Evolutionary conservation across 2,797 vertebrate species (phyloP).

Genomic region (Masticophis lateralis): DNA sequence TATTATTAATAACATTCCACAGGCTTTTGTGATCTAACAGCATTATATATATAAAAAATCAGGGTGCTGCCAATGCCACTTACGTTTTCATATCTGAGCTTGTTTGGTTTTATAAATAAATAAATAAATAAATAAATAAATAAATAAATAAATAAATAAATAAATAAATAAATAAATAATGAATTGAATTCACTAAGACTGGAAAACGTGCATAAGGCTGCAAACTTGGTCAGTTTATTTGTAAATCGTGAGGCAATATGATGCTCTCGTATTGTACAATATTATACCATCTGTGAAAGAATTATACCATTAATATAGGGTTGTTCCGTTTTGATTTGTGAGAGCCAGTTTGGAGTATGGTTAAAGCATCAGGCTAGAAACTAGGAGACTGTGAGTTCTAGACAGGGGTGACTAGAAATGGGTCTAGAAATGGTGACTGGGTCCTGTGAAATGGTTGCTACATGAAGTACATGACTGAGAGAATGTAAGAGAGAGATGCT

Average conservation of each 20-base stretch:
- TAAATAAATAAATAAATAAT: no score
- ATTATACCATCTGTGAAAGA: not conserved
- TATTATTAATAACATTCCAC: constrained; percentile 30
- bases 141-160: no score
- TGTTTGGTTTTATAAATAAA: not conserved
- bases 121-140: no score
- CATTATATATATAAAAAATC: constrained; percentile 29
- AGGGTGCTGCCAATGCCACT: constrained; percentile 37
- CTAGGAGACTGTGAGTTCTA: not conserved
- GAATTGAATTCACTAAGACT: not conserved
- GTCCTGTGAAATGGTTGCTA: not conserved
- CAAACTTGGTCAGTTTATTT: not conserved
- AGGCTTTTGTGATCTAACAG: constrained; percentile 31
- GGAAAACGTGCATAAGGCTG: not conserved
- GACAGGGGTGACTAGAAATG: no score
- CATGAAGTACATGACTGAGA: not conserved
- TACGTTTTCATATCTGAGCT: constrained; percentile 57
- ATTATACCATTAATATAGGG: not conserved
- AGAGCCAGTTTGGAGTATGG: not conserved
- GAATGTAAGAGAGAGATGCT: no score
- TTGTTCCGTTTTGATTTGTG: not conserved
- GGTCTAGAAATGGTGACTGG: not conserved
- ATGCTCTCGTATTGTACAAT: not conserved
- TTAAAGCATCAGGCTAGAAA: not conserved
- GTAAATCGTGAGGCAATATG: not conserved